These are phyloP conservation scores for Poecilia velifera DNA, from an alignment of 2,797 vertebrate genomes.

Conservation along the genomic window DNA sequence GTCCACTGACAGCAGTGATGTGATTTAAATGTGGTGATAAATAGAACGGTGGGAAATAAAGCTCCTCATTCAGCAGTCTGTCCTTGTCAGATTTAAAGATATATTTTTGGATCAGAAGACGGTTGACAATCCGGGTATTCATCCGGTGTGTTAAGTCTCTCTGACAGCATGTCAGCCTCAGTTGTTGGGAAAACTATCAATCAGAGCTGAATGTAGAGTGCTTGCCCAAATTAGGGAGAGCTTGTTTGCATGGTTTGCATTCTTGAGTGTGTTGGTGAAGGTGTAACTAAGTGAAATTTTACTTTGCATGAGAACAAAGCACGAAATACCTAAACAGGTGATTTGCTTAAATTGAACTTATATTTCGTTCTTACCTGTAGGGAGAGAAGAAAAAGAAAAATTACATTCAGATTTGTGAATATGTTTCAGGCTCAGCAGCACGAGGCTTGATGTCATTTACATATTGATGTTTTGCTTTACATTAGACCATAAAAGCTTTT, in stretches of 20 bases:
- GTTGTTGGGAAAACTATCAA: constrained; percentile 19
- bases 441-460: not conserved
- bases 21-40: constrained; percentile 38
- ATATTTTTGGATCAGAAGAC: constrained; percentile 44
- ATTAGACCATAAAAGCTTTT: too few relatives aligned
- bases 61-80: constrained; percentile 30
- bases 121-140: constrained; percentile 11
- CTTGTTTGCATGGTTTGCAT: constrained; percentile 2
- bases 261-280: not conserved
- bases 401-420: not conserved
- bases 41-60: constrained; percentile 26
- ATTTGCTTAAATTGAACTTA: too few relatives aligned
- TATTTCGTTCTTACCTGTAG: not conserved
- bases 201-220: constrained; percentile 11
- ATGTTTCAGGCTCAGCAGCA: not conserved
- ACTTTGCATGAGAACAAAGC: constrained; percentile 1
- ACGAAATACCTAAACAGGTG: not conserved
- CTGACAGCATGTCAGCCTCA: constrained; percentile 37
- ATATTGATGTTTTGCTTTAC: too few relatives aligned
- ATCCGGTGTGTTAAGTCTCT: constrained; percentile 15
- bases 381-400: not conserved
- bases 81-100: constrained; percentile 31
- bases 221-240: constrained; percentile 2
- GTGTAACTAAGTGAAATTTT: not conserved
- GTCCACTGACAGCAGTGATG: constrained; percentile 36